A percentile compares a stretch with the other conserved stretches of the same genome.
Evolutionary conservation across 30 jellyfish, hydroid and myxozoan genomes (phyloP).

Genomic region (Aurelia coerulea): DNA sequence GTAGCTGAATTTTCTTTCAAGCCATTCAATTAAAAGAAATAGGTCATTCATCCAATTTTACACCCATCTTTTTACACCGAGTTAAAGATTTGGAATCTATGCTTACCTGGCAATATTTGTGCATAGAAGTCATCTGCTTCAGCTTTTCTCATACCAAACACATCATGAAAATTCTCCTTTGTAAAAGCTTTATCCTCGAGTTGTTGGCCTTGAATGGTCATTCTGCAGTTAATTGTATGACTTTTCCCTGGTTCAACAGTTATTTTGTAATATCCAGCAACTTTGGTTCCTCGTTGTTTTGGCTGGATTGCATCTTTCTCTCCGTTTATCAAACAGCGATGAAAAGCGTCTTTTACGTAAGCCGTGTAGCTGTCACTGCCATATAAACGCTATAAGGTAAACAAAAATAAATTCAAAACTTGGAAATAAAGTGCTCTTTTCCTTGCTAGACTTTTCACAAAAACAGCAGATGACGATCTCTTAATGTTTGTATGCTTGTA

Average conservation of each 20-base stretch:
- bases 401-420: background rate
- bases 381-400: constrained; percentile 51
- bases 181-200: constrained; percentile 37
- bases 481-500: too few relatives aligned
- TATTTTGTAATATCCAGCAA: constrained; percentile 78
- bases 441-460: background rate
- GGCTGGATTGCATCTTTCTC: constrained; percentile 86
- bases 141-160: constrained; percentile 49
- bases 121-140: constrained; percentile 89
- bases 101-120: constrained; percentile 74
- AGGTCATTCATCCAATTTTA: too few relatives aligned
- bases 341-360: constrained; percentile 95
- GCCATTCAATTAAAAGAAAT: too few relatives aligned
- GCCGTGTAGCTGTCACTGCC: constrained; percentile 69
- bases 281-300: constrained; percentile 85
- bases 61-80: too few relatives aligned
- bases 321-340: constrained; percentile 79
- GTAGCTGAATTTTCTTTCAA: too few relatives aligned
- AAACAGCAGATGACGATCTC: too few relatives aligned
- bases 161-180: constrained; percentile 59
- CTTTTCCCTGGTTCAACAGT: constrained; percentile 68
- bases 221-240: constrained; percentile 56
- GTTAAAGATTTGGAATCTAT: too few relatives aligned
- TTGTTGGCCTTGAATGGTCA: constrained; percentile 42
- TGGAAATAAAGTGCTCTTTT: background rate